Evolutionary conservation across 2,113 vertebrate species (phyloP), one percentile per base, ranked within the genome.

Genomic region (Labrus mixtus): DNA sequence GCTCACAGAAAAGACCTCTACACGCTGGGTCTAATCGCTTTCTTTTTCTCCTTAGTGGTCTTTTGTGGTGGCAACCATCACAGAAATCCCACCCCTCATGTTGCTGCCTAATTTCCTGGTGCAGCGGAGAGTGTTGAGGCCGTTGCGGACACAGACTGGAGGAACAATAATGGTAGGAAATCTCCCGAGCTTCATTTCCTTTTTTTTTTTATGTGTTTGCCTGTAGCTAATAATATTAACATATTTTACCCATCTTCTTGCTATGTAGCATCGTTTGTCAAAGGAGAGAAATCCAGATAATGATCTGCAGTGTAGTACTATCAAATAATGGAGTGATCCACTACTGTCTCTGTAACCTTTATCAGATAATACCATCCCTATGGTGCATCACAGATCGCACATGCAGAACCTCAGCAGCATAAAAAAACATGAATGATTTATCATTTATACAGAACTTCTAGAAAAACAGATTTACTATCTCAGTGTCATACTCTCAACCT

Each of bases 91-190:
- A 33, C 97, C 97, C 0, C 91, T 99, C 46, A 71, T 97, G 86
- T 96, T 97, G 79, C 93, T 99, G 59, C 98, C 98, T 57, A 99
- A 99, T 91, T 97, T 97, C 46, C 89, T 99, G 64, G 97, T 99
- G 69, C 97, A 99, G 90, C 93, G 97, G n/a, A 97, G 93, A 82
- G 98, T 99, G 46, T 89, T 99, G 78, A 95, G 91, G 71, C 98
- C 98, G 9, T 91, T 98, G 0, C 93, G 97, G 79, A 97, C 94
- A 10, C 98, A 99, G 91, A 99, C 98, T 0, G 97, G 97, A 88
- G 98, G 97, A 76, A 99, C 97, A 19, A 97, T 99, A 73, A 98
- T 98, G 98, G 98, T 99, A 94, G 82, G 93, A 57, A 4, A 33
- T 33, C 10, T 39, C 23, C 10, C 9, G n/a, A 59, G 60, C 58